Base-by-base conservation (phyloP, 1,140 invertebrate species). In the Mamestra configurata region DNA sequence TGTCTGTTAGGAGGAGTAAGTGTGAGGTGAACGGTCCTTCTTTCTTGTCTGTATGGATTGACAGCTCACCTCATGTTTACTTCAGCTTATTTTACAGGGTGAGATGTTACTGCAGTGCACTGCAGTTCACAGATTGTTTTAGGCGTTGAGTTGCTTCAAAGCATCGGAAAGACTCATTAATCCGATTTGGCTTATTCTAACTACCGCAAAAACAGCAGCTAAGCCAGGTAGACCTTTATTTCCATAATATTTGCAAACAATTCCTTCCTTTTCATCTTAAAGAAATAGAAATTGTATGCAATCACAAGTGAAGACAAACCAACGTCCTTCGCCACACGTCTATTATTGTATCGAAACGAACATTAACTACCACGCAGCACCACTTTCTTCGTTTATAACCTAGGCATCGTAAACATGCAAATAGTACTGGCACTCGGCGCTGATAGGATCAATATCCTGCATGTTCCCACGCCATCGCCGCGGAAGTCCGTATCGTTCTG, bases 401-500 rank as follows among this genome's bases (percentile, higher is more conserved):
- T 71, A 71, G 57, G 53, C 6, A 61, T 71, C 77, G 68, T 72
- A 49, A 76, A 72, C 53, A 79, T 70, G 68, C 37, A 71, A 71
- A 79, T 70, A 49, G 40, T 61, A 61, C 53, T n/a, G 31, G 11
- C 11, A 75, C 49, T 71, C 1, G 4, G 64, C 22, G 40, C 35
- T 24, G 64, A 70, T 61, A 71, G 37, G 53, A 70, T 72, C 66
- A 55, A 79, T 79, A 59, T 79, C 77, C 64, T 71, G 68, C 40
- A 70, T 64, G 79, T 80, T 80, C 79, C 73, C 73, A 80, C 79
- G 79, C 79, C 73, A 64, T 18, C 37, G 55, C 27, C 57, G 57
- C 73, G 73, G 73, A 76, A 61, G 73, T 76, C 73, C 73, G 49
- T 77, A 77, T 77, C 76, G 61, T 71, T 71, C 43, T 59, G 71